These are phyloP conservation scores for Murina feae DNA, from an alignment of 2,113 vertebrate species.

Conservation along the genomic window DNA sequence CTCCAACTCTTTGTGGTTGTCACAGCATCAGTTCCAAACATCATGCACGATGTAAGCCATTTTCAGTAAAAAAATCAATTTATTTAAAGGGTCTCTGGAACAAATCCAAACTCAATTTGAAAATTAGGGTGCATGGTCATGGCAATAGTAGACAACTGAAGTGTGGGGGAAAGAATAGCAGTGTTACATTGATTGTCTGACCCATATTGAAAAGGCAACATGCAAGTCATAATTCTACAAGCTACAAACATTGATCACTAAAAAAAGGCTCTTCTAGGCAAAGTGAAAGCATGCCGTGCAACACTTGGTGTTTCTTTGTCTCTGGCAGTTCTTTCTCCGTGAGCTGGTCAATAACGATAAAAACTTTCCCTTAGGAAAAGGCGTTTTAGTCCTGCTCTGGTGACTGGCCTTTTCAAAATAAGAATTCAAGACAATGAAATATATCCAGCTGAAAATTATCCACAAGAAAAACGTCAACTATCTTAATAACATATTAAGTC, in stretches of 20 bases:
- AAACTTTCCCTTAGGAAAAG: conserved; percentile 33
- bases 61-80: conserved; percentile 76
- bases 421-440: conserved; percentile 55
- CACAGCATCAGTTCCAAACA: conserved; percentile 55
- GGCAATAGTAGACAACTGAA: conserved; percentile 55
- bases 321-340: conserved; percentile 63
- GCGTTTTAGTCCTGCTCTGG: background rate
- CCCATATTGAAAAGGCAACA: conserved; percentile 72
- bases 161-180: conserved; percentile 53
- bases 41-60: conserved; percentile 55
- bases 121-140: conserved; percentile 69
- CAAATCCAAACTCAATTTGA: conserved; percentile 75
- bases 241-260: conserved; percentile 67
- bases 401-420: conserved; percentile 63
- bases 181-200: conserved; percentile 68
- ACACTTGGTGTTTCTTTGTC: conserved; percentile 48
- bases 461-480: background rate
- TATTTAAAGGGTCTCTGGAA: conserved; percentile 66
- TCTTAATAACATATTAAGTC: background rate
- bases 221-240: conserved; percentile 75
- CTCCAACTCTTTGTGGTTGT: conserved; percentile 34
- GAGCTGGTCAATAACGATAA: conserved; percentile 71
- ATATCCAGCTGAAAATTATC: background rate
- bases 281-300: conserved; percentile 62
- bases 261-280: conserved; percentile 63